Evolutionary conservation across 2,797 vertebrate genomes (phyloP).

Genomic region (Eidolon dupreanum): DNA sequence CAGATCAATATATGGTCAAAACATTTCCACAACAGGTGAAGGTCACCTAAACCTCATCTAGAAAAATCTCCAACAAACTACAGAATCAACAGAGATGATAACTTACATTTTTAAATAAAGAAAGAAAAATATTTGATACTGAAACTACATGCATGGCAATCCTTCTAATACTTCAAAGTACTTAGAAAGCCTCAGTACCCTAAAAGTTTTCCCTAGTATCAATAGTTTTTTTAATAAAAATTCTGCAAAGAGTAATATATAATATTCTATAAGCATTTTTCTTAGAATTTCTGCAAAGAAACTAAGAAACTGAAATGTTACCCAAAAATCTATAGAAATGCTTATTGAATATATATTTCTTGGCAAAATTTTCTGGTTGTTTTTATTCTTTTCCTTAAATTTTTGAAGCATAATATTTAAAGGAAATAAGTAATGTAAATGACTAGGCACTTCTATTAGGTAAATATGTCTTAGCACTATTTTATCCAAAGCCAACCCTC

Average conservation of each 20-base stretch:
- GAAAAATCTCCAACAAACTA: neutral
- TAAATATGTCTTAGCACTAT: slow-evolving; percentile 1
- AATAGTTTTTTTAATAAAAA: slow-evolving; percentile 31
- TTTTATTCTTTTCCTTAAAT: slow-evolving; percentile 58
- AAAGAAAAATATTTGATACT: neutral
- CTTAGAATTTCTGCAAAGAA: slow-evolving; percentile 54
- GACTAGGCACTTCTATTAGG: neutral
- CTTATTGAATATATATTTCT: slow-evolving; percentile 10
- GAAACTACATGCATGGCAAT: neutral
- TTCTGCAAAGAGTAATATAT: slow-evolving; percentile 29
- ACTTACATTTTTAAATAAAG: slow-evolving; percentile 30
- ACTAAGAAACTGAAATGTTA: slow-evolving; percentile 43
- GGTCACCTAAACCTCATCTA: neutral
- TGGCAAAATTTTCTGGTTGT: slow-evolving; percentile 4
- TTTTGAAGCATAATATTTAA: slow-evolving; percentile 32
- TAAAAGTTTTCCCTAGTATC: neutral
- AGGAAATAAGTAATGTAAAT: slow-evolving; percentile 30
- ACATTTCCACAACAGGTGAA: neutral
- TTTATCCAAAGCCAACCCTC: slow-evolving; percentile 3
- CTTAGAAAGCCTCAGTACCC: neutral
- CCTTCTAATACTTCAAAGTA: neutral
- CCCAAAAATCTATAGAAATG: neutral
- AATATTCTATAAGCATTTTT: slow-evolving; percentile 15
- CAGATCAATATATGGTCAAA: neutral
- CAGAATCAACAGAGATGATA: neutral